Base-by-base conservation (phyloP, 2,797 vertebrate species). In the Bovichtus diacanthus region DNA sequence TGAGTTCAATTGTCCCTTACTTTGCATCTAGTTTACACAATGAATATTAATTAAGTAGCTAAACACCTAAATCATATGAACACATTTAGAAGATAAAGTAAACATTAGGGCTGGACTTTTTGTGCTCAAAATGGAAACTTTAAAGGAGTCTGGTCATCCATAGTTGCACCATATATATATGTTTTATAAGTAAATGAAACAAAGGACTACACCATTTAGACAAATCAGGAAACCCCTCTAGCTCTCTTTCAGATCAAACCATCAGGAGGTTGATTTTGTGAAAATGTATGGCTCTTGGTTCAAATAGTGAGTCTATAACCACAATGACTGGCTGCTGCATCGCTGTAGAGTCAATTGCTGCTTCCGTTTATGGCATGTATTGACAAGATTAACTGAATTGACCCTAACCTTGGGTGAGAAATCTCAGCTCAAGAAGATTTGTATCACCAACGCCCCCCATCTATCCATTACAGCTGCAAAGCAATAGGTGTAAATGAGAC, bases 401-500 rank as follows among this genome's bases (percentile, higher is more conserved):
- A 80, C 58, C 47, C 46, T 25, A 19, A 18, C 15, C 18, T 29
- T 47, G 15, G 25, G 16, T 50, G 64, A 75, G 16, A 59, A 76
- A 68, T 36, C 56, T 70, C 77, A 63, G 38, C 46, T 70, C 7
- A 44, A 62, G 23, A 51, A 51, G 69, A 85, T 66, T 70, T 69
- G 38, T 70, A 61, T 79, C 55, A 58, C 38, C 78, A 81, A 76
- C 64, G 71, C n/a, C 39, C 41, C 73, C 49, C 25, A 46, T 72
- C 55, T 56, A 68, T 74, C 44, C 49, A 67, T 63, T 81, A 63
- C 70, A 74, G 69, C 87, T 85, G 80, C 51, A 76, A 43, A 58
- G 60, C 60, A 85, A 80, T 55, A 77, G 74, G 82, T 91, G 84
- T 87, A 91, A 92, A 93, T 85, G 88, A 92, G 84, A 85, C 80